Evolutionary conservation across 2,888 invertebrate genomes (phyloP).

Genomic region (Leptinotarsa tumamoca): DNA sequence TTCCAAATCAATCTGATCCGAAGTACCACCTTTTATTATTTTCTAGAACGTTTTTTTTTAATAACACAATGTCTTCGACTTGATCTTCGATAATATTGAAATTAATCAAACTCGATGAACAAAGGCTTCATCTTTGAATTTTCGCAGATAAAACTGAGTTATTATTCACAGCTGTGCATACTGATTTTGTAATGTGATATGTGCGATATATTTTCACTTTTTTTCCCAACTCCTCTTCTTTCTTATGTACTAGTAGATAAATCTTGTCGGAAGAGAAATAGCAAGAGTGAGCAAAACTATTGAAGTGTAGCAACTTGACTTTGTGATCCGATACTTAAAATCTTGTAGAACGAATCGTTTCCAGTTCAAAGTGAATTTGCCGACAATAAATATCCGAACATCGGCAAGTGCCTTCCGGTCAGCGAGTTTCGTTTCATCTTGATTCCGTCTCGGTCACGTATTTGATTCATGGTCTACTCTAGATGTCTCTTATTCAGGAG

Average conservation of each 20-base stretch:
- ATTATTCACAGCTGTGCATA: no score
- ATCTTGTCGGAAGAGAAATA: neutral
- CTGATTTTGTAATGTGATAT: no score
- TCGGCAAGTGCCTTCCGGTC: constrained; percentile 19
- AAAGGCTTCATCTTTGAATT: no score
- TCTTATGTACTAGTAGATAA: neutral
- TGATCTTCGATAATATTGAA: no score
- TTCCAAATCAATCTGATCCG: no score
- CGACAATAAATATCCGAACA: constrained; percentile 11
- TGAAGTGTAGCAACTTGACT: constrained; percentile 8
- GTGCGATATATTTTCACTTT: no score
- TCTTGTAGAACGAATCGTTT: constrained; percentile 17
- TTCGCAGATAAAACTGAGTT: no score
- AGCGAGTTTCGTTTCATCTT: constrained; percentile 4
- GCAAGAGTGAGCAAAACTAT: neutral
- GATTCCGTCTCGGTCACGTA: constrained; percentile 12
- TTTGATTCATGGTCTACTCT: neutral
- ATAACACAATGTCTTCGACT: no score
- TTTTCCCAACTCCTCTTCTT: no score
- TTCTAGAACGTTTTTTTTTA: no score
- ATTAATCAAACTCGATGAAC: no score
- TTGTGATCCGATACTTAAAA: constrained; percentile 5
- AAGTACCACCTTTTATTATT: no score
- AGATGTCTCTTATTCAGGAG: neutral
- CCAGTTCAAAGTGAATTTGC: constrained; percentile 17